Evolutionary conservation across 2,797 vertebrate genomes (phyloP).

Genomic region (Pteronotus mesoamericanus): DNA sequence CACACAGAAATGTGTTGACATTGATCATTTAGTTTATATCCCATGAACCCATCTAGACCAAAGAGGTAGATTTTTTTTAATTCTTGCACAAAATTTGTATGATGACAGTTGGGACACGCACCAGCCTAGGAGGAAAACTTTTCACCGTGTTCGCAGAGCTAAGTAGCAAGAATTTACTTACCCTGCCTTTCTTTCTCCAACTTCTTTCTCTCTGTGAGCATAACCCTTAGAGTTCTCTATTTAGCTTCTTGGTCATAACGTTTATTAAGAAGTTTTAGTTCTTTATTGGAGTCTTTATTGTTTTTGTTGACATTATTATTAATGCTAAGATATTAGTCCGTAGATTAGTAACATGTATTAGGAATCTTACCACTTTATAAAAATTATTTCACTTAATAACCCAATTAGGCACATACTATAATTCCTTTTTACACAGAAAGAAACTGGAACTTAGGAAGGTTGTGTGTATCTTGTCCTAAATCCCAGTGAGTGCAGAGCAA

Average conservation of each 20-base stretch:
- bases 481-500: not conserved
- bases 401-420: not conserved
- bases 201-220: not conserved
- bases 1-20: not conserved
- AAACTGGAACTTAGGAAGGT: not conserved
- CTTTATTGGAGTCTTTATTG: not conserved
- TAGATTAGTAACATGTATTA: not conserved
- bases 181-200: not conserved
- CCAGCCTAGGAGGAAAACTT: not conserved
- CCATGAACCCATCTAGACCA: not conserved
- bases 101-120: not conserved
- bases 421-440: not conserved
- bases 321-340: not conserved
- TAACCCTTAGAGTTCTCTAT: not conserved
- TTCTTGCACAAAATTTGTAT: not conserved
- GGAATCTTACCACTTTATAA: not conserved
- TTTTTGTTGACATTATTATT: not conserved
- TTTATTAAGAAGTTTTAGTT: not conserved
- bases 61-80: not conserved
- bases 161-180: not conserved
- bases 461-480: not conserved
- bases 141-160: not conserved
- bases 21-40: not conserved
- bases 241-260: not conserved
- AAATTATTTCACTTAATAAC: not conserved